Base-by-base conservation (phyloP, 2,797 vertebrate species). In the Artibeus jamaicensis region DNA sequence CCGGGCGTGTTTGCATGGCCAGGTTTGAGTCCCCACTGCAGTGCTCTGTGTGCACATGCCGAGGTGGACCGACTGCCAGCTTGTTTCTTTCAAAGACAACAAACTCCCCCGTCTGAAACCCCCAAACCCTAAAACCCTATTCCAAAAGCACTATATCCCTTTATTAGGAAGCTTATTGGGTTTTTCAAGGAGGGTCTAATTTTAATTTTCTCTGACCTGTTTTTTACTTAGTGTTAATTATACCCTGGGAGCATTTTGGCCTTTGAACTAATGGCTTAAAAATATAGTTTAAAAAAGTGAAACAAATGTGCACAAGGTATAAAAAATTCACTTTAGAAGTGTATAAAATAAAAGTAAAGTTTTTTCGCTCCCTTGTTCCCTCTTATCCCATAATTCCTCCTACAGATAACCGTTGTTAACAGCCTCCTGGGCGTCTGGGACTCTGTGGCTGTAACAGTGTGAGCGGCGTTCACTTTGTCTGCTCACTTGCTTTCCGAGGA, bases 201-300 rank as follows among this genome's bases (percentile, higher is more conserved):
- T 94, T 97, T 91, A 91, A 95, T 86, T 93, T 91, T 53, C 39
- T 83, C 50, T 50, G 14, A 85, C 81, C 15, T 12, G 94, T 29
- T 83, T 59, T 88, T 92, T 74, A 86, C 57, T 81, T 11, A 67
- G 8, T 90, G 71, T 89, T 96, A 94, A 85, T 97, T 96, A 82
- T 68, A 93, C 94, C 77, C 92, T 59, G 39, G 34, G 55, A 84
- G n/a, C 37, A 57, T 82, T 95, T 91, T 95, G 79, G 42, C 89
- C 91, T 96, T 96, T 94, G 82, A 92, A 94, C 53, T 78, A 81
- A 88, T 74, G 50, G 53, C 42, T 89, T 93, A 39, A 65, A 96
- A 96, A 86, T 55, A 5, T 73, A 32, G 24, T 73, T 81, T 10
- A 21, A 37, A 81, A 71, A 89, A 88, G 24, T 68, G 32, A 57